Conservation (phyloP, 2,888 invertebrate genomes). For the Cerastoderma edule region DNA sequence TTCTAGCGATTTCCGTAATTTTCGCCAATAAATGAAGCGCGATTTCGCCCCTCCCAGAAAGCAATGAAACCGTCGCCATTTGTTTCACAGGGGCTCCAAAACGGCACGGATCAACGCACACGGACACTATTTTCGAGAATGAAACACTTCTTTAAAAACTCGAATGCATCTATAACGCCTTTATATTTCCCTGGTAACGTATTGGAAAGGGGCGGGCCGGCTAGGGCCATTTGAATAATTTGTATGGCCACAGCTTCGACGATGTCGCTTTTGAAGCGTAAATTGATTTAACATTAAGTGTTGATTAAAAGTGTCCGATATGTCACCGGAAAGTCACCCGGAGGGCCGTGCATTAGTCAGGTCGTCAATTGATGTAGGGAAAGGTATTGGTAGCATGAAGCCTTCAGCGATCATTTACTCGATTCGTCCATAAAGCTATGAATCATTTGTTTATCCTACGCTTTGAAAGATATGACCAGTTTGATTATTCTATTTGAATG, state of each 20-base stretch:
- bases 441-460: too few relatives aligned
- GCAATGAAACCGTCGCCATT: conserved; percentile 27
- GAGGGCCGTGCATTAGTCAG: too few relatives aligned
- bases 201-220: conserved; percentile 12
- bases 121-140: conserved; percentile 7
- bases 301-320: conserved; percentile 22
- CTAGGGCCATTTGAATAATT: conserved; percentile 19
- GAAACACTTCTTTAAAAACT: conserved; percentile 24
- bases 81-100: background rate
- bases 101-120: background rate
- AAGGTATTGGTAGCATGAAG: too few relatives aligned
- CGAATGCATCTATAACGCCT: conserved; percentile 2
- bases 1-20: conserved; percentile 7
- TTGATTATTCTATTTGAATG: too few relatives aligned
- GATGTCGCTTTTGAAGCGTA: conserved; percentile 21
- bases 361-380: too few relatives aligned
- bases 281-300: conserved; percentile 27
- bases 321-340: background rate
- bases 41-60: background rate
- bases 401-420: too few relatives aligned
- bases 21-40: conserved; percentile 16
- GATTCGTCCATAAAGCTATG: too few relatives aligned
- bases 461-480: too few relatives aligned
- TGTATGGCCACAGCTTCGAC: conserved; percentile 22
- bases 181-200: conserved; percentile 27